These are phyloP conservation scores for Gambusia holbrooki DNA, from an alignment of 2,113 vertebrate species.

Conservation along the genomic window DNA sequence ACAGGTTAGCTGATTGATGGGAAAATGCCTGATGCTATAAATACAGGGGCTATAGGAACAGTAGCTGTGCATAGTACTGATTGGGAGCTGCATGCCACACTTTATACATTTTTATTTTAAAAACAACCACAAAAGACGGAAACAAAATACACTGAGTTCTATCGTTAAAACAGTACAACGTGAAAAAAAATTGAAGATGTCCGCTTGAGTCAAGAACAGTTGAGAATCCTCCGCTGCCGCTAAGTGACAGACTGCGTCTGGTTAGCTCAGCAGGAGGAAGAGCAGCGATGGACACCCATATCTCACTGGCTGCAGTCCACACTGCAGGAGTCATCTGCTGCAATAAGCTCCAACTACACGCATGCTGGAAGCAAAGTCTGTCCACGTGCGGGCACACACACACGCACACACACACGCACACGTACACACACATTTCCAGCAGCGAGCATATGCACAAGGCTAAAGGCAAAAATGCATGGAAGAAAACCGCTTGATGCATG, in stretches of 20 bases:
- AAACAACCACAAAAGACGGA: neutral
- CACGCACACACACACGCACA: neutral
- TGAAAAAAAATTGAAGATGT: conserved; percentile 8
- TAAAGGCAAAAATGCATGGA: neutral
- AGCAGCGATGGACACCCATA: conserved; percentile 54
- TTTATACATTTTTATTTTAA: too few species aligned
- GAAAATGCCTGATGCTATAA: too few species aligned
- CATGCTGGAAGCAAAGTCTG: conserved; percentile 24
- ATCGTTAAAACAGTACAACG: neutral
- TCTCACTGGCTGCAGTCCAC: conserved; percentile 54
- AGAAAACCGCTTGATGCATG: conserved; percentile 1
- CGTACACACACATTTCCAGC: neutral
- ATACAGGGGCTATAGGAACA: too few species aligned
- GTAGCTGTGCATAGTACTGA: too few species aligned
- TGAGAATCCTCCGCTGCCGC: conserved; percentile 34
- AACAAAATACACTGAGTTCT: neutral
- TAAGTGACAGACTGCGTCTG: conserved; percentile 62
- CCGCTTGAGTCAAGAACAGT: conserved; percentile 12
- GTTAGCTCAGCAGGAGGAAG: conserved; percentile 44
- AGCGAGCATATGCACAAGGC: neutral
- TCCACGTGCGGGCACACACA: conserved; percentile 28
- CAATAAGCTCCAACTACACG: conserved; percentile 51
- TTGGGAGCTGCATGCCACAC: too few species aligned
- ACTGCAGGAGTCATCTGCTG: conserved; percentile 56
- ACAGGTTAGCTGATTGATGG: too few species aligned